These are phyloP conservation scores for Pseudomyrmex cubaensis DNA, from an alignment of 1,140 invertebrate species.

Conservation along the genomic window DNA sequence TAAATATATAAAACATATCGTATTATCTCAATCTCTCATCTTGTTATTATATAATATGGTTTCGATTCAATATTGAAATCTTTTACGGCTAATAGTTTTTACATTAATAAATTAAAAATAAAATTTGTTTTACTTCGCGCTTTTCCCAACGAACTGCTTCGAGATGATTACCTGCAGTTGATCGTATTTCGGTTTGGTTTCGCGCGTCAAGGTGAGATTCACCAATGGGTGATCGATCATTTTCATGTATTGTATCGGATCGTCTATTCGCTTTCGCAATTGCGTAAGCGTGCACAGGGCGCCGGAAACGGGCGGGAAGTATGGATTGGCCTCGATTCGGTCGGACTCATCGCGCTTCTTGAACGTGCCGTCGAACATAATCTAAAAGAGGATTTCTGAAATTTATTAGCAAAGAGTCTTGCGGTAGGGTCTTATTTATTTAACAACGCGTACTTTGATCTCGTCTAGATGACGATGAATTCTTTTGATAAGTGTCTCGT, in stretches of 20 bases:
- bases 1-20: no score
- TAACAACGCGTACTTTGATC: conserved; percentile 85
- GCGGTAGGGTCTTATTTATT: neutral
- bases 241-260: conserved; percentile 85
- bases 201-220: conserved; percentile 59
- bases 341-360: conserved; percentile 82
- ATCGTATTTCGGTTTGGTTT: conserved; percentile 69
- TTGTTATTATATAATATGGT: no score
- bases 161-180: conserved; percentile 72
- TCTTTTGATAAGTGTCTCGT: conserved; percentile 85
- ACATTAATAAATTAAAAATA: no score
- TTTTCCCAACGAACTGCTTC: neutral
- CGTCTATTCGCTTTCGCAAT: conserved; percentile 87
- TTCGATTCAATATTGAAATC: no score
- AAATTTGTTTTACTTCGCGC: neutral
- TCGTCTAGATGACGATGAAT: conserved; percentile 89
- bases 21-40: no score
- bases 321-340: conserved; percentile 87
- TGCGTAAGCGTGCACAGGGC: conserved; percentile 90
- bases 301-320: conserved; percentile 91
- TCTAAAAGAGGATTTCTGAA: conserved; percentile 62
- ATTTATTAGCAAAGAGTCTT: neutral
- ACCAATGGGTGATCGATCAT: conserved; percentile 77
- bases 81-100: no score
- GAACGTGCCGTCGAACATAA: conserved; percentile 77